Evolutionary conservation across 2,113 vertebrate species (phyloP).

Genomic region (Cyanocitta stelleri): DNA sequence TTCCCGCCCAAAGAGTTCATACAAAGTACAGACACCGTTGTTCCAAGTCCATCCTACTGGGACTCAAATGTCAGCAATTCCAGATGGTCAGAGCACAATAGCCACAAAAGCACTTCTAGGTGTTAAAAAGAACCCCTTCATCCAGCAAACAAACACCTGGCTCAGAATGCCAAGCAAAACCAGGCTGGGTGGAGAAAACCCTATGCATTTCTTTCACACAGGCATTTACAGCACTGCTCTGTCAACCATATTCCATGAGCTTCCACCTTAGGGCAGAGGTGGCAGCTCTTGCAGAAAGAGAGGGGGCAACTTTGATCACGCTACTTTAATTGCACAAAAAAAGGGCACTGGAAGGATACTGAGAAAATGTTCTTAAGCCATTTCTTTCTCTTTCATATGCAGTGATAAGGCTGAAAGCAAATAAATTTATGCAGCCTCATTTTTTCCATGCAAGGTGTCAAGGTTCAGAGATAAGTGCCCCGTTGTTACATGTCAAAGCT

Average conservation of each 20-base stretch:
- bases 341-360: not conserved
- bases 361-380: not conserved
- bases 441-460: not conserved
- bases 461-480: not conserved
- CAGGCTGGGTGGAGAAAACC: not conserved
- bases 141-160: not conserved
- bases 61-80: not conserved
- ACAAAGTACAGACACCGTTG: rapidly evolving
- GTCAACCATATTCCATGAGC: rapidly evolving
- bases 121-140: not conserved
- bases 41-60: not conserved
- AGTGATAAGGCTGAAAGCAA: not conserved
- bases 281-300: not conserved
- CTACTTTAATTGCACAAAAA: not conserved
- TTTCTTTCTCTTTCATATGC: not conserved
- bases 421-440: not conserved
- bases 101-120: not conserved
- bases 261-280: not conserved
- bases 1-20: not conserved
- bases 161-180: not conserved
- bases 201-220: not conserved
- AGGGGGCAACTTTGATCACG: not conserved
- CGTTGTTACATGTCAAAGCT: not conserved
- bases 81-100: not conserved
- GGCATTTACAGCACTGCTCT: not conserved